Base-by-base conservation (phyloP, 2,797 vertebrate species). In the Gorsachius magnificus region DNA sequence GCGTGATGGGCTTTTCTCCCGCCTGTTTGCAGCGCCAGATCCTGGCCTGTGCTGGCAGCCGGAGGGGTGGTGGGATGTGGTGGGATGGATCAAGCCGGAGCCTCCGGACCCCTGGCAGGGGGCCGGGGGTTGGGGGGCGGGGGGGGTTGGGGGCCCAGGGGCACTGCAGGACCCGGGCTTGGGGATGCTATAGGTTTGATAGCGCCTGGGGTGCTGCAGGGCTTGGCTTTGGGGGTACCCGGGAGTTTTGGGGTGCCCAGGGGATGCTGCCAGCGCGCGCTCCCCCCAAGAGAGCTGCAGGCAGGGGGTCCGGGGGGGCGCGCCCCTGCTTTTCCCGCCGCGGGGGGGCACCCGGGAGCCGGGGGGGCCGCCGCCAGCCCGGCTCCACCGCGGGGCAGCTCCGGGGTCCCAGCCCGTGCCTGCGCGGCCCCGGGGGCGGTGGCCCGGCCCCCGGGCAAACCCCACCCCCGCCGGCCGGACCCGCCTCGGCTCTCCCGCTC, bases 391-490 rank as follows among this genome's bases (percentile, higher is more conserved):
- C 13, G 13, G 24, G 45, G 66, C 38, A 46, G 41, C 24, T 60
- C 17, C 3, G 11, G 38, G 38, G 53, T 31, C 1, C 28, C 28
- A 48, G 3, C 13, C 48, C 22, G 6, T 7, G 24, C 9, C 53
- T 12, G 26, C 12, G 7, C 16, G 4, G 8, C 20, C 63, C 51
- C 18, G 95, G 85, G 64, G 78, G 54, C 60, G 78, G 91, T 71
- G 60, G 77, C 93, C 78, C 61, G 70, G 86, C 48, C 41, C 29
- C 61, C 57, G 50, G 35, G 5, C 71, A 78, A 93, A 93, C 95
- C 88, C 93, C 95, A 82, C 81, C 95, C 82, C 61, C 46, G 25
- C 41, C 68, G 41, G 75, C 82, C 78, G 46, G 88, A 87, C 85
- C 81, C 64, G 88, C 91, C 81, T 82, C 57, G 79, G 41, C 48